Evolutionary conservation across 2,797 vertebrate species (phyloP), one percentile per base, ranked within the genome.

Genomic region (Garrulus glandarius): DNA sequence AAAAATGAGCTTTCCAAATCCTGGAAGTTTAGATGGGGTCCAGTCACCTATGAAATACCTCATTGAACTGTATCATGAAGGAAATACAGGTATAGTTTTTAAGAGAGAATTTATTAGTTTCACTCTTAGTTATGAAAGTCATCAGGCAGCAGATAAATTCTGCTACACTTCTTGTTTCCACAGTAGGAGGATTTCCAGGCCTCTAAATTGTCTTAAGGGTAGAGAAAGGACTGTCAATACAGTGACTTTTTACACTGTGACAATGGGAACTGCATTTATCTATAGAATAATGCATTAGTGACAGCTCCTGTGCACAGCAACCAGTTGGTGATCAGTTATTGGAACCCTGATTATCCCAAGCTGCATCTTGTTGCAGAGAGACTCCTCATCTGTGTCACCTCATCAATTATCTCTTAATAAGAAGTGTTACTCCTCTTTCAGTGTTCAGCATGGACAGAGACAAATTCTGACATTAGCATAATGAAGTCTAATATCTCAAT

Each of bases 1-100:
- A 93, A 96, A 89, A 32, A 19, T 37, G 34, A 93, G 57, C 59
- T 92, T 93, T 92, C 71, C 64, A 53, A 96, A 78, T 34, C 52
- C 16, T 70, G 53, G 83, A 78, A 96, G 71, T 92, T 92, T 89
- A 89, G 87, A 75, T 82, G 79, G 43, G 53, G 85, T 83, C 79
- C 81, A 95, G 93, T 77, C 43, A 92, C 59, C 72, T 77, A 61
- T 46, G 39, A 87, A 95, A 63, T 83, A 88, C 21, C 90, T 68
- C 61, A 37, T 7, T 78, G 61, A 87, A 41, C 19, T 64, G 14
- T 19, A 93, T 26, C 10, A 79, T n/a, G 75, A 69, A 67, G 43
- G 41, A 95, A 85, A 22, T 26, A 32, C 12, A 56, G 30, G 20
- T 30, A 49, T 20, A 32, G 39, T 41, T 92, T 78, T 77, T 67